These are phyloP conservation scores for Slavum lentiscoides DNA, from an alignment of 2,888 invertebrate genomes.

Conservation along the genomic window DNA sequence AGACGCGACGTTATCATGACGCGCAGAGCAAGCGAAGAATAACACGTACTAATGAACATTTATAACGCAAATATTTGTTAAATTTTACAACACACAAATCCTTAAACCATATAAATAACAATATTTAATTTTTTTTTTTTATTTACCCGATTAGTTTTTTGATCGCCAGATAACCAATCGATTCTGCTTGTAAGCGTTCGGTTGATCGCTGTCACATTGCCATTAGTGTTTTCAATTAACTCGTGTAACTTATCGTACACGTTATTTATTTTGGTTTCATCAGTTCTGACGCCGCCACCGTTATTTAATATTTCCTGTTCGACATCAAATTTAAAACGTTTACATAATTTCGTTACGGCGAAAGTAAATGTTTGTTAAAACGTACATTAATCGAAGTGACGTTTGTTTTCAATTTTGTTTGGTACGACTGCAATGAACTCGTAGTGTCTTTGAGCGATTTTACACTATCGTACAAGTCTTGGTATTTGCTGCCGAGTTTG, in stretches of 20 bases:
- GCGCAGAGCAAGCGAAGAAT: no score
- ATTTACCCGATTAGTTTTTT: slow-evolving; percentile 54
- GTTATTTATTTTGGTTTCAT: slow-evolving; percentile 58
- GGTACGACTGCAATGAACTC: slow-evolving; percentile 55
- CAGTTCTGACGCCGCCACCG: slow-evolving; percentile 58
- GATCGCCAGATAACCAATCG: slow-evolving; percentile 61
- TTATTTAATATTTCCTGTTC: slow-evolving; percentile 37
- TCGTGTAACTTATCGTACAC: slow-evolving; percentile 60
- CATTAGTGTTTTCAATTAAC: slow-evolving; percentile 59
- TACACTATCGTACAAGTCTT: slow-evolving; percentile 60
- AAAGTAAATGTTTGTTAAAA: not conserved
- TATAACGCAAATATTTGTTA: no score
- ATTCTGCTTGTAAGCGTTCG: slow-evolving; percentile 60
- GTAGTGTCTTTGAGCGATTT: slow-evolving; percentile 59
- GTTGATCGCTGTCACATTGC: slow-evolving; percentile 61
- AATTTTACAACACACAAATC: no score
- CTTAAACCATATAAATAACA: not conserved
- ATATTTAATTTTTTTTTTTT: not conserved
- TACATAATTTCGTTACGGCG: not conserved
- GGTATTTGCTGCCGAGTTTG: slow-evolving; percentile 67
- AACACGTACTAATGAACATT: no score
- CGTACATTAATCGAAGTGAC: slow-evolving; percentile 57
- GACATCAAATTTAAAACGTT: slow-evolving; percentile 1
- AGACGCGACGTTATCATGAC: no score
- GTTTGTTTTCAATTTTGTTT: slow-evolving; percentile 56